Evolutionary conservation across 2,797 vertebrate species (phyloP).

Genomic region (Anguilla anguilla): DNA sequence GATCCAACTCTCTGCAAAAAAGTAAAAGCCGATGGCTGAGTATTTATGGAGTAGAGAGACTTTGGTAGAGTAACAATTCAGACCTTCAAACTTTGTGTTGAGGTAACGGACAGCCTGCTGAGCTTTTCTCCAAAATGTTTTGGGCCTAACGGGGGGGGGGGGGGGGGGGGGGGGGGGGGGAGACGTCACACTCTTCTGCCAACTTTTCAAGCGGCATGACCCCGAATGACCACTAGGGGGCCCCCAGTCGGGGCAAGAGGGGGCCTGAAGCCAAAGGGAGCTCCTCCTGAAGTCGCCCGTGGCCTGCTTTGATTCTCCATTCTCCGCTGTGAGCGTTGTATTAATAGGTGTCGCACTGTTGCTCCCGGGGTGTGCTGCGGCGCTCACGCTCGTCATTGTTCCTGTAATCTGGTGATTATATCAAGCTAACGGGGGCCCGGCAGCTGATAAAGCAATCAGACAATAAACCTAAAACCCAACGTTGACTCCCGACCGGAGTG

Average conservation of each 20-base stretch:
- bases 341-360: neutral
- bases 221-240: neutral
- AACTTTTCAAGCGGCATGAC: constrained; percentile 10
- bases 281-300: neutral
- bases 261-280: neutral
- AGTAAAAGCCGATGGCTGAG: neutral
- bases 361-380: neutral
- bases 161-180: neutral
- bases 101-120: neutral
- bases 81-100: neutral
- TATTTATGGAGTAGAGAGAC: neutral
- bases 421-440: neutral
- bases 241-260: neutral
- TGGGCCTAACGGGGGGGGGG: neutral
- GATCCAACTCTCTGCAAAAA: neutral
- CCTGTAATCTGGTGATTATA: constrained; percentile 1
- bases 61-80: neutral
- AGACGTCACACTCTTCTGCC: neutral
- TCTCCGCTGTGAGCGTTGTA: neutral
- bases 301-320: neutral
- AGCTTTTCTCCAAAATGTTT: neutral
- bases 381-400: neutral
- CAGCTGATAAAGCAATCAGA: constrained; percentile 7
- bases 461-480: constrained; percentile 7
- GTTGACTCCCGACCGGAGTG: neutral